Conservation (phyloP, 2,797 vertebrate genomes). For the Mionectes olivaceus region DNA sequence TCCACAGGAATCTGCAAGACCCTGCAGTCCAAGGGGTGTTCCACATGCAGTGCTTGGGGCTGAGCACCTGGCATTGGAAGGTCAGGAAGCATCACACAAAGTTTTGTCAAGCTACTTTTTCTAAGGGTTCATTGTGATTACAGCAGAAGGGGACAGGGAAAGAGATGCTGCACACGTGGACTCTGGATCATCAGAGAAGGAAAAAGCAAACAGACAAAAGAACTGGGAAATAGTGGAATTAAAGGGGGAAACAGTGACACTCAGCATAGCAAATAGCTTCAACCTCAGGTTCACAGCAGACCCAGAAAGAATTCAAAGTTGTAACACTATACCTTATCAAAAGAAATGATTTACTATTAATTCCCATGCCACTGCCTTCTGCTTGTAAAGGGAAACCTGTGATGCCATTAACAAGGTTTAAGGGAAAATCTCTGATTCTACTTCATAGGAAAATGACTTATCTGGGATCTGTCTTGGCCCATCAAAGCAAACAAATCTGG, state of each 20-base stretch:
- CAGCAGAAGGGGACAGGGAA: constrained; percentile 6
- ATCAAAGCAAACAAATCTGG: background rate
- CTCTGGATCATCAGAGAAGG: background rate
- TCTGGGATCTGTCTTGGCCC: background rate
- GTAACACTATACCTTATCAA: background rate
- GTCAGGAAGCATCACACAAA: background rate
- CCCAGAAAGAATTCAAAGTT: background rate
- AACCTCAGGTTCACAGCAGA: background rate
- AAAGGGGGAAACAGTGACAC: background rate
- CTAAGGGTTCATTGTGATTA: background rate
- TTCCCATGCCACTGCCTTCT: background rate
- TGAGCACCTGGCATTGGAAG: constrained; percentile 45
- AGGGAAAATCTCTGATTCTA: background rate
- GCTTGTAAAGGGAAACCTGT: background rate
- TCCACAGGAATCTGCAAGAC: background rate
- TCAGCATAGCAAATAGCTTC: background rate
- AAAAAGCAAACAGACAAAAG: background rate
- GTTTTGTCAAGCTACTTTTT: background rate
- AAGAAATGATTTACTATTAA: background rate
- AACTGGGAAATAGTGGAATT: background rate
- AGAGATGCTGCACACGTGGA: background rate
- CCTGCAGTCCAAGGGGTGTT: background rate
- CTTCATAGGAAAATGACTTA: background rate
- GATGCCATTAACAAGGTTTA: background rate
- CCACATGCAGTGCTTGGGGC: constrained; percentile 3